phyloP scores from a whole-genome alignment of 2,797 vertebrate genomes.

The Taenioides sp. region DNA sequence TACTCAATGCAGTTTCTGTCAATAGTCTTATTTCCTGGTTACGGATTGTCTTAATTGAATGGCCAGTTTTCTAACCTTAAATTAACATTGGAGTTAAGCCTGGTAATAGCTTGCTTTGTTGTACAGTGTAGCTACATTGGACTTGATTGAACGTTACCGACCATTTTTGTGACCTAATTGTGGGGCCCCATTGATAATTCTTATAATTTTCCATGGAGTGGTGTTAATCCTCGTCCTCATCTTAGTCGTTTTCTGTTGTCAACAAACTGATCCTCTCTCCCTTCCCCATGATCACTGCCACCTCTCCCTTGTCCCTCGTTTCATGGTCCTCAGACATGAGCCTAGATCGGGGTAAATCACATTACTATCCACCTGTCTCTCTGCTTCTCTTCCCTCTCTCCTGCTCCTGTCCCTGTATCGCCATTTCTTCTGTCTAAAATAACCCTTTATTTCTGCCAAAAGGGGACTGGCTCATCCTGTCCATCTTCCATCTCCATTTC shows the following conservation, averaged over 20 bases:
- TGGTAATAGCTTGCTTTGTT: constrained; percentile 24
- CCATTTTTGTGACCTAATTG: constrained; percentile 51
- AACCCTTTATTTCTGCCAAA: constrained; percentile 41
- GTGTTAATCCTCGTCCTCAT: constrained; percentile 74
- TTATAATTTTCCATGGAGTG: constrained; percentile 66
- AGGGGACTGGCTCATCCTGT: constrained; percentile 56
- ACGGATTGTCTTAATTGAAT: constrained; percentile 37
- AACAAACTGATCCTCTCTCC: constrained; percentile 77
- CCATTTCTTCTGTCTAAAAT: constrained; percentile 48
- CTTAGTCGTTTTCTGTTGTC: constrained; percentile 75
- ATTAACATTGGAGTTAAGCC: constrained; percentile 52
- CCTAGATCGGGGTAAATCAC: constrained; percentile 93
- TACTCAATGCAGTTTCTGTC: constrained; percentile 30
- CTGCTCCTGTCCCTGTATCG: constrained; percentile 50
- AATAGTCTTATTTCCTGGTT: constrained; percentile 24
- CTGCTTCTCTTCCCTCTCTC: constrained; percentile 47
- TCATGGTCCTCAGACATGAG: constrained; percentile 90
- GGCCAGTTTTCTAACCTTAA: constrained; percentile 56
- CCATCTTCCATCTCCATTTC: constrained; percentile 46
- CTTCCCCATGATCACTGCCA: constrained; percentile 80
- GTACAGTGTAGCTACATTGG: constrained; percentile 43
- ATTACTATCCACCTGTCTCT: constrained; percentile 66
- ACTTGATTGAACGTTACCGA: constrained; percentile 36
- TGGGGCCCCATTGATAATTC: constrained; percentile 49
- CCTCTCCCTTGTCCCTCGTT: constrained; percentile 73